phyloP scores from a whole-genome alignment of 2,797 vertebrate genomes.

The Acipenser ruthenus region DNA sequence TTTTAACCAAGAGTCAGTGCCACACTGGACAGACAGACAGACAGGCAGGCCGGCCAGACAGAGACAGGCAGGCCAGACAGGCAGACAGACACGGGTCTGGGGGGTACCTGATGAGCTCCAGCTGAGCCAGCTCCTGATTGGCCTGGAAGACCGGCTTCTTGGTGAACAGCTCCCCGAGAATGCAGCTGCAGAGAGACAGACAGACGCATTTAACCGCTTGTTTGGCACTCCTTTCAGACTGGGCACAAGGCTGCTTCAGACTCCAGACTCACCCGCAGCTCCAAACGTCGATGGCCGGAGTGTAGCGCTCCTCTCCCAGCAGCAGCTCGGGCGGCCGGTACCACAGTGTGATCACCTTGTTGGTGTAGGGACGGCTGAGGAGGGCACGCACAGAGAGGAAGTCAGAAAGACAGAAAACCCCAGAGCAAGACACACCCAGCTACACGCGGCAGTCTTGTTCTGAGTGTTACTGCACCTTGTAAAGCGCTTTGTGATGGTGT shows the following conservation, averaged over 20 bases:
- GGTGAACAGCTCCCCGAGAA: slow-evolving; percentile 93
- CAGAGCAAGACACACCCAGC: too few relatives aligned
- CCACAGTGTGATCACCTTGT: slow-evolving; percentile 98
- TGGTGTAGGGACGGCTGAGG: slow-evolving; percentile 92
- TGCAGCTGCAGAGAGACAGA: slow-evolving; percentile 67
- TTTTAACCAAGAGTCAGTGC: too few relatives aligned
- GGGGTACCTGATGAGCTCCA: slow-evolving; percentile 90
- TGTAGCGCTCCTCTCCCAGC: slow-evolving; percentile 91
- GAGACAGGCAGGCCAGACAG: too few relatives aligned
- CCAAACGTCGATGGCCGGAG: slow-evolving; percentile 96
- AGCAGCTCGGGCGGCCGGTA: slow-evolving; percentile 95
- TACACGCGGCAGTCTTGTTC: too few relatives aligned
- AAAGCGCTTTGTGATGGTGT: too few relatives aligned
- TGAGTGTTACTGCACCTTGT: too few relatives aligned
- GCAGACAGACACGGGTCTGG: too few relatives aligned
- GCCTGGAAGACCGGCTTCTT: slow-evolving; percentile 99
- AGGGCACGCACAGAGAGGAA: slow-evolving; percentile 7
- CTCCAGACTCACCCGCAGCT: slow-evolving; percentile 84
- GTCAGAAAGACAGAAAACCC: not conserved
- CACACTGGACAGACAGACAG: too few relatives aligned
- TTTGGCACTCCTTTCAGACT: not conserved
- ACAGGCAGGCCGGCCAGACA: too few relatives aligned
- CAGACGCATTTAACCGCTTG: not conserved
- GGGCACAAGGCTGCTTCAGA: too few relatives aligned
- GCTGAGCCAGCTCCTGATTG: slow-evolving; percentile 93